Evolutionary conservation across 2,888 invertebrate species (phyloP), one percentile per base, ranked within the genome.

Genomic region (Tipula helvola): DNA sequence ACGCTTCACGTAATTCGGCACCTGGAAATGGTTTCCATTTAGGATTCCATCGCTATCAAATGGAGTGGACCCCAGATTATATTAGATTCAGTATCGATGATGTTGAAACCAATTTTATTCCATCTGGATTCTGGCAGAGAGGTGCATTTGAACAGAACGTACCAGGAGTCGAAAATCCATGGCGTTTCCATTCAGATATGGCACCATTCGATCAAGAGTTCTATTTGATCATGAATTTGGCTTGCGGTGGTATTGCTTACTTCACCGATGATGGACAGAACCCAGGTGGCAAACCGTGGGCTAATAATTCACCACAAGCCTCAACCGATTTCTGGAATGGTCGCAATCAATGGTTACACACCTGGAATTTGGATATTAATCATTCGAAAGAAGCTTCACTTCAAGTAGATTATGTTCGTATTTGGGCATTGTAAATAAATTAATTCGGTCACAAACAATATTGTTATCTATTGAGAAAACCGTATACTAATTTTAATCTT

Each of bases 121-220:
- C 90, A 0, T 92, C 92, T 13, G 91, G 95, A 2, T 95, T 95
- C 91, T 95, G 95, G 95, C 92, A 94, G 86, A 90, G 93, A 83
- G 95, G 95, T 1, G 92, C 92, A 0, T 94, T 95, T 88, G 91
- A 90, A 87, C 90, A 90, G 1, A 92, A 90, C 88, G 91, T 91
- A 86, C 91, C 92, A 5, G 92, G 91, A 86, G 89, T 92, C n/a
- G 89, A 91, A 13, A 94, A 94, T 89, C 94, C 93, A 4, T 94
- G 94, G 94, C 90, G 91, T 86, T 91, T 90, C 88, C 36, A 39
- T 84, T 90, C 90, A 41, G 93, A 92, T 89, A 94, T 95, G 94
- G 95, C 95, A n/a, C 95, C 95, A 2, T 95, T 95, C 88, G 95
- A 95, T 89, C 92, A 94, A 89, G 93, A 94, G 93, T 94, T 94